Base-by-base conservation (phyloP, 1,140 invertebrate species). In the Holcopasites calliopsidis region DNA sequence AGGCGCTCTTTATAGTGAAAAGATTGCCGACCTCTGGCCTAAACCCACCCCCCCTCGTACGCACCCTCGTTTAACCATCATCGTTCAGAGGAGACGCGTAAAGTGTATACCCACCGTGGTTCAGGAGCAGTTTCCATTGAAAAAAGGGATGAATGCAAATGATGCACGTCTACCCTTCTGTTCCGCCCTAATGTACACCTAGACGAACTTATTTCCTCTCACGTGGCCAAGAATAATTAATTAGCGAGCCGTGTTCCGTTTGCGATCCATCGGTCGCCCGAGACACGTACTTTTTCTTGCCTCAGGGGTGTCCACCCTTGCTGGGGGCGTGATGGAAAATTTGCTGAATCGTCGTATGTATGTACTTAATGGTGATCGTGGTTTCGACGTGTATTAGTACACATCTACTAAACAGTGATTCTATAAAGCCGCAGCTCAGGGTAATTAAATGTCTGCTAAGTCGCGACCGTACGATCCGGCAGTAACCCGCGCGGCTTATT, bases 181-280 rank as follows among this genome's bases (percentile, higher is more conserved):
- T 40, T 16, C 8, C 57, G 23, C 21, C 44, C 21, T 23, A 23
- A 28, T 50, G n/a, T 61, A 44, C 28, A 28, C 49, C 31, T 54
- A 55, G 49, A 55, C 49, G 38, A 55, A 26, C 26, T 50, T 61
- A 42, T 49, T 55, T 52, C 60, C 58, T 16, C 28, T 13, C 57
- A 61, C 44, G 69, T 66, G 47, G 49, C 23, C 47, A 6, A 11
- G 38, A 54, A 73, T 73, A 73, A 73, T 71, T 71, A 71, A 71
- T 71, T 49, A 21, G 0, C 23, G 1, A 7, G 7, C 23, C 52
- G 18, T 33, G 50, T 21, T 10, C 23, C 21, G 52, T 33, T 47
- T 5, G n/a, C 13, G 6, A 31, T 54, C 38, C 23, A 33, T 23
- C n/a, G n/a, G n/a, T 33, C 26, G 13, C 10, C 10, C 11, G 18